Conservation (phyloP, 2,797 vertebrate species). For the Crocidura indochinensis region DNA sequence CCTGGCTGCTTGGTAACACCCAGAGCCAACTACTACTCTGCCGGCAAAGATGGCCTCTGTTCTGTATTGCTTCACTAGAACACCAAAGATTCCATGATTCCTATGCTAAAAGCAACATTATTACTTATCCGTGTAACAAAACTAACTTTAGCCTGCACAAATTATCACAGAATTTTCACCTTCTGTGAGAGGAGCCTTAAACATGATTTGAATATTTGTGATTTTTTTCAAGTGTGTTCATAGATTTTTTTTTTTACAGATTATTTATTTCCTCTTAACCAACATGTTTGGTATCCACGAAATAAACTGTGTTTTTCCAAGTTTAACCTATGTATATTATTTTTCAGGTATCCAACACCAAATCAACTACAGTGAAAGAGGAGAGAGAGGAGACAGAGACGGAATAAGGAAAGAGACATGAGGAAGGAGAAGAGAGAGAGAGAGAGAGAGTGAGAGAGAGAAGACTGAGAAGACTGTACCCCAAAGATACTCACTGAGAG, state of each 20-base stretch:
- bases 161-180: slow-evolving; percentile 58
- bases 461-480: neutral
- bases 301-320: slow-evolving; percentile 3
- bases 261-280: slow-evolving; percentile 66
- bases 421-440: neutral
- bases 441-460: neutral
- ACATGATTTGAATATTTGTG: slow-evolving; percentile 57
- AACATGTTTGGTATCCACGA: slow-evolving; percentile 35
- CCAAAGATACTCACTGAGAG: neutral
- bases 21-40: neutral
- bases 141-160: slow-evolving; percentile 68
- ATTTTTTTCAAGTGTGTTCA: slow-evolving; percentile 58
- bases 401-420: too few relatives aligned
- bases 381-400: neutral
- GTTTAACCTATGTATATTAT: neutral
- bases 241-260: slow-evolving; percentile 41
- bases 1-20: neutral
- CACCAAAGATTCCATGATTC: slow-evolving; percentile 6
- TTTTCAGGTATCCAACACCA: neutral
- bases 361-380: neutral
- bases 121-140: slow-evolving; percentile 15
- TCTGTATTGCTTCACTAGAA: neutral
- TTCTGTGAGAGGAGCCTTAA: slow-evolving; percentile 55
- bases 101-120: slow-evolving; percentile 30
- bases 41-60: neutral